Evolutionary conservation across 2,888 invertebrate species (phyloP).

Genomic region (Drosophila austrosaltans): DNA sequence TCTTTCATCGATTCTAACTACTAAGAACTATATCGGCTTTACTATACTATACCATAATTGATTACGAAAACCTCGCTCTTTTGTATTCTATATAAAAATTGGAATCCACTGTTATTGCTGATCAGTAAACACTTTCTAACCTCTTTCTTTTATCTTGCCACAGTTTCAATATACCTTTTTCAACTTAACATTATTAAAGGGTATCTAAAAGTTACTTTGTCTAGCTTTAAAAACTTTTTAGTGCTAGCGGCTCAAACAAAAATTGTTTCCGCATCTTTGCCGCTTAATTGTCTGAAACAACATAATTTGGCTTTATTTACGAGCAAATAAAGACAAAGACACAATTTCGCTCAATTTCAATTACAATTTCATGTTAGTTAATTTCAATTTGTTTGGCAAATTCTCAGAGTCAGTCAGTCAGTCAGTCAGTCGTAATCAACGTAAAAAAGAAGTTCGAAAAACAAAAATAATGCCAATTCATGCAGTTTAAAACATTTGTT

Average conservation of each 20-base stretch:
- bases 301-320: conserved; percentile 70
- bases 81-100: no score
- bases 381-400: conserved; percentile 51
- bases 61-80: no score
- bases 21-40: no score
- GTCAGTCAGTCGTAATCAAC: conserved; percentile 34
- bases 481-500: conserved; percentile 79
- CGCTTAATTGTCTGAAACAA: conserved; percentile 73
- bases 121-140: no score
- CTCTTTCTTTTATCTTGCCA: no score
- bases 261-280: conserved; percentile 76
- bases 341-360: conserved; percentile 38
- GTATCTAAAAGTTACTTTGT: conserved; percentile 17
- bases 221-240: conserved; percentile 21
- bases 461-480: conserved; percentile 68
- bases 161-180: not conserved
- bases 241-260: conserved; percentile 46
- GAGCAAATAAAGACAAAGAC: conserved; percentile 45
- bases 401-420: conserved; percentile 45
- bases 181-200: conserved; percentile 5
- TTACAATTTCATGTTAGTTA: conserved; percentile 44
- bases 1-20: no score
- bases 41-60: no score
- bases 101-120: no score
- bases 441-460: conserved; percentile 27